These are phyloP conservation scores for Labroides dimidiatus DNA, from an alignment of 2,797 vertebrate genomes.

Conservation along the genomic window DNA sequence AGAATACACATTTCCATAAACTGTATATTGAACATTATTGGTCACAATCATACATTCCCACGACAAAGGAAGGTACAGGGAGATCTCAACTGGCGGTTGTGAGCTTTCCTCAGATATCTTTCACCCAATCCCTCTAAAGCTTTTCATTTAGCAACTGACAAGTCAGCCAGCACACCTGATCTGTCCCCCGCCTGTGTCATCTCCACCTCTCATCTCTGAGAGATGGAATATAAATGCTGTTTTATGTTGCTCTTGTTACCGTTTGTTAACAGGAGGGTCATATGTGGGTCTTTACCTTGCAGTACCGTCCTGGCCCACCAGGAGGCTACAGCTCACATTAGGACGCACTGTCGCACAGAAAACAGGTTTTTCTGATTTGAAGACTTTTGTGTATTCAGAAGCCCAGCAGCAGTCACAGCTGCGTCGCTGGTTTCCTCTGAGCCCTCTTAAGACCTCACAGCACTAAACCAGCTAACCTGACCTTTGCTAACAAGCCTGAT, in stretches of 20 bases:
- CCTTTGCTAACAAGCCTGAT: constrained; percentile 45
- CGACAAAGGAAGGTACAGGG: not conserved
- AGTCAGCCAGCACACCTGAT: not conserved
- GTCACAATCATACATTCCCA: not conserved
- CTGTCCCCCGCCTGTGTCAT: constrained; percentile 2
- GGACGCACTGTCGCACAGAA: too few relatives aligned
- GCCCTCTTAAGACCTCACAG: constrained; percentile 6
- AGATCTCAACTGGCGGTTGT: not conserved
- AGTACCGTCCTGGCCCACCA: too few relatives aligned
- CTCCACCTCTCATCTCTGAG: not conserved
- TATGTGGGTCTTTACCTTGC: too few relatives aligned
- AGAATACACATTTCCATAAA: not conserved
- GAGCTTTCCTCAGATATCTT: not conserved
- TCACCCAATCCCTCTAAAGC: constrained; percentile 5
- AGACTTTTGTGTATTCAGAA: not conserved
- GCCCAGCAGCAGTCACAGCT: constrained; percentile 5
- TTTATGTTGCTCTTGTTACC: not conserved
- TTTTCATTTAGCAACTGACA: constrained; percentile 14
- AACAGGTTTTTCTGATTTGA: not conserved
- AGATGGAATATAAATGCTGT: constrained; percentile 3
- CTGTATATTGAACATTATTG: not conserved
- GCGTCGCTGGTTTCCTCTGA: not conserved
- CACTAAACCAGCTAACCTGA: constrained; percentile 27
- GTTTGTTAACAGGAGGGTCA: too few relatives aligned
- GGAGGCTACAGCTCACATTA: not conserved